Conservation (phyloP, 2,113 vertebrate species). For the Deroptyus accipitrinus region DNA sequence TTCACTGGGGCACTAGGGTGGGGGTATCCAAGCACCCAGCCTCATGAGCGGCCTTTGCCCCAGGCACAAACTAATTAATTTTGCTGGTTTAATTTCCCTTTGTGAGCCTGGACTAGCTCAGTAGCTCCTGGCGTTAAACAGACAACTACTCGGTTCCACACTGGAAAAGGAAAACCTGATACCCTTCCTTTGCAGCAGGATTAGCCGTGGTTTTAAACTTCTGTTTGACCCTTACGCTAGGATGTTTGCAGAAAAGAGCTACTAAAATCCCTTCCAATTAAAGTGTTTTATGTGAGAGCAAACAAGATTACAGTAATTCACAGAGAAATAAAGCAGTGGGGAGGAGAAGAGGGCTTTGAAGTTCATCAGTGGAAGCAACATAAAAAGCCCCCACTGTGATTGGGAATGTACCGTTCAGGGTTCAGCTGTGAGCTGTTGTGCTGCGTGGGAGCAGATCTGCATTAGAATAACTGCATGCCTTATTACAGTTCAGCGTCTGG, state of each 20-base stretch:
- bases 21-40: not conserved
- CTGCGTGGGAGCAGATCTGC: conserved; percentile 34
- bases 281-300: not conserved
- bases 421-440: not conserved
- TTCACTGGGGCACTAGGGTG: not conserved
- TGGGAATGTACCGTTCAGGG: not conserved
- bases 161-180: not conserved
- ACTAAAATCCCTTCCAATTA: not conserved
- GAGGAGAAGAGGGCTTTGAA: conserved; percentile 48
- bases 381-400: conserved; percentile 49
- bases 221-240: not conserved
- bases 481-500: not conserved
- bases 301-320: conserved; percentile 47
- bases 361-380: conserved; percentile 45
- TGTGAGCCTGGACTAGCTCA: not conserved
- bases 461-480: not conserved
- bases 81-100: not conserved
- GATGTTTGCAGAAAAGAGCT: not conserved
- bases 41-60: not conserved
- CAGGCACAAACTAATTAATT: not conserved
- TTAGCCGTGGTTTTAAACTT: not conserved
- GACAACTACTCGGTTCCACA: not conserved
- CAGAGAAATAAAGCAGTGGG: conserved; percentile 44
- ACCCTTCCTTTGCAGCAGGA: not conserved
- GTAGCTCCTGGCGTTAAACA: not conserved